Percentiles rank a stretch among this genome's conserved stretches.
These are phyloP conservation scores for Anniella stebbinsi DNA, from an alignment of 2,797 vertebrate species.

Conservation along the genomic window DNA sequence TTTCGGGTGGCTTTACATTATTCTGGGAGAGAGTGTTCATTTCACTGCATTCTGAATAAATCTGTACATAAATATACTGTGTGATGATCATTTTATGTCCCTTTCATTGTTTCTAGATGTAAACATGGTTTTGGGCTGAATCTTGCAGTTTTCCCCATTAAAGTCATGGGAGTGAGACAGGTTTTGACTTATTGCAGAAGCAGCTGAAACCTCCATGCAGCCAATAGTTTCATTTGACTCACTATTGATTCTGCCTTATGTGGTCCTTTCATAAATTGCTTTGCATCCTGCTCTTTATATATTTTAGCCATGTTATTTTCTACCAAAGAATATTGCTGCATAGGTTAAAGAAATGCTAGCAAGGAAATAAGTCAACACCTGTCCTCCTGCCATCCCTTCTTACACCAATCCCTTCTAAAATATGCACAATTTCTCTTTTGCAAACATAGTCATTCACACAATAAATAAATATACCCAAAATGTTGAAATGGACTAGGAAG, in stretches of 20 bases:
- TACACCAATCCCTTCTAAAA: background rate
- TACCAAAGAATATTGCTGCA: conserved; percentile 9
- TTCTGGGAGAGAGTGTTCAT: background rate
- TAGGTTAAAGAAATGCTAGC: background rate
- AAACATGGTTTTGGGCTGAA: background rate
- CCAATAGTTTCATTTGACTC: background rate
- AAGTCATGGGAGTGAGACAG: background rate
- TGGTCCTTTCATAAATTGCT: background rate
- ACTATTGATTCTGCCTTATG: background rate
- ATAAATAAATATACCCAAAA: background rate
- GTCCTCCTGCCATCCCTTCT: background rate
- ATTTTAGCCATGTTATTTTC: background rate
- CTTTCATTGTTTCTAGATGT: background rate
- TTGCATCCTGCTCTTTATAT: background rate
- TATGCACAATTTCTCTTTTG: background rate
- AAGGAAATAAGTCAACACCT: background rate
- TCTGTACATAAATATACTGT: background rate
- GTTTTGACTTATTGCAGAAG: background rate
- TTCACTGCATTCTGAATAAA: background rate
- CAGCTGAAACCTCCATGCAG: background rate
- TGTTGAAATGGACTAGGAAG: background rate
- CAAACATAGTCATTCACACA: background rate
- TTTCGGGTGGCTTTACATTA: background rate
- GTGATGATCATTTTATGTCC: background rate
- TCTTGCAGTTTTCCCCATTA: background rate